These are phyloP conservation scores for Callithrix jacchus DNA, from an alignment of 2,113 vertebrate genomes.

Conservation along the genomic window DNA sequence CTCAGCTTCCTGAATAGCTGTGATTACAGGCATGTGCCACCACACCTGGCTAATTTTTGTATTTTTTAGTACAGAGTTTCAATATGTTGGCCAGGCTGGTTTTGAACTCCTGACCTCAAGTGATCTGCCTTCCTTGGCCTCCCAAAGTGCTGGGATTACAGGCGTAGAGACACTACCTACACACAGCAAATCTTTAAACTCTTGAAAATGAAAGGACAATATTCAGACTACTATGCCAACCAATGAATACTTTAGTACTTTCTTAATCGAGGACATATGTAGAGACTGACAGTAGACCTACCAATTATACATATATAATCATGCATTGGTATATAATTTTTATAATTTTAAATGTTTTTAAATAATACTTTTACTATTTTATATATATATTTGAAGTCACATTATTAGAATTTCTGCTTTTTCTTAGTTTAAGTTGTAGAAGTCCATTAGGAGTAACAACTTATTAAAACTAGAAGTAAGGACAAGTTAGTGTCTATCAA, in stretches of 20 bases:
- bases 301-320: not conserved
- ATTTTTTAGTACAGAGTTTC: too few relatives aligned
- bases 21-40: too few relatives aligned
- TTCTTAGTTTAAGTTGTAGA: constrained; percentile 19
- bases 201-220: constrained; percentile 1
- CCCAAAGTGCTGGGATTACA: too few relatives aligned
- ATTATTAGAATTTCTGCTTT: constrained; percentile 1
- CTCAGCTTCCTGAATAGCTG: too few relatives aligned
- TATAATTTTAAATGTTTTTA: not conserved
- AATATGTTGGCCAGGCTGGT: too few relatives aligned
- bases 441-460: constrained; percentile 41
- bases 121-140: too few relatives aligned
- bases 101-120: too few relatives aligned
- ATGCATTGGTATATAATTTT: not conserved
- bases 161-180: too few relatives aligned
- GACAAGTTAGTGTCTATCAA: constrained; percentile 5
- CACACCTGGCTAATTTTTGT: too few relatives aligned
- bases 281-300: not conserved
- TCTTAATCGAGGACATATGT: constrained; percentile 11
- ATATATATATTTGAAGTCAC: not conserved
- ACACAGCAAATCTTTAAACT: not conserved
- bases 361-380: not conserved
- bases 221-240: not conserved
- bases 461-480: constrained; percentile 47
- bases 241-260: not conserved